These are phyloP conservation scores for Trididemnum clinides DNA, from an alignment of 23 tunicate genomes.

Conservation along the genomic window DNA sequence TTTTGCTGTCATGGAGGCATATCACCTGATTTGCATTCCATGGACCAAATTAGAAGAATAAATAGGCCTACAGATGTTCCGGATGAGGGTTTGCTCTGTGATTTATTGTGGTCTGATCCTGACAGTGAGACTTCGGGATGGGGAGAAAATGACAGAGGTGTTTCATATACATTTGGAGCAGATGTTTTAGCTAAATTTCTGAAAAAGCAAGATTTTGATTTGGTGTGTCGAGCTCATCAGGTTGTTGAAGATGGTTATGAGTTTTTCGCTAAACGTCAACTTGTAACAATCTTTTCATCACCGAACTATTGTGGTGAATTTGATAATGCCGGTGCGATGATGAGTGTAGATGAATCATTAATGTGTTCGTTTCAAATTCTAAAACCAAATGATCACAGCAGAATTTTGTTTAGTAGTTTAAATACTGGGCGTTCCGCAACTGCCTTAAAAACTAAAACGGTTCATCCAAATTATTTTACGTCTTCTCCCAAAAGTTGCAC, in stretches of 20 bases:
- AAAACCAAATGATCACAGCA: too few relatives aligned
- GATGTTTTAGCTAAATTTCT: constrained; percentile 92
- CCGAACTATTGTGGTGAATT: constrained; percentile 97
- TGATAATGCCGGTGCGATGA: too few relatives aligned
- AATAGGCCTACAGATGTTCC: constrained; percentile 97
- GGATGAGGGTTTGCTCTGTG: constrained; percentile 88
- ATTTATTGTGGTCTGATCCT: constrained; percentile 96
- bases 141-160: constrained; percentile 96
- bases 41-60: constrained; percentile 94
- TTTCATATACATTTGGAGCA: constrained; percentile 88
- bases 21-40: constrained; percentile 89
- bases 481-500: too few relatives aligned
- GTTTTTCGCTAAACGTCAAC: too few relatives aligned
- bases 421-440: too few relatives aligned
- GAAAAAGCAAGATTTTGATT: constrained; percentile 85
- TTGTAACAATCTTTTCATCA: constrained; percentile 76
- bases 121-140: constrained; percentile 89
- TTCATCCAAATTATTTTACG: too few relatives aligned
- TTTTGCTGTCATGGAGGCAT: constrained; percentile 94
- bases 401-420: too few relatives aligned
- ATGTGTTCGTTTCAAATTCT: too few relatives aligned
- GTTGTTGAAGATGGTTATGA: too few relatives aligned
- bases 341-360: constrained; percentile 88
- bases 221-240: constrained; percentile 96
- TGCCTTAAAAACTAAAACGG: too few relatives aligned